Base-by-base conservation (phyloP, 2,888 invertebrate genomes). In the Orthosia gothica region DNA sequence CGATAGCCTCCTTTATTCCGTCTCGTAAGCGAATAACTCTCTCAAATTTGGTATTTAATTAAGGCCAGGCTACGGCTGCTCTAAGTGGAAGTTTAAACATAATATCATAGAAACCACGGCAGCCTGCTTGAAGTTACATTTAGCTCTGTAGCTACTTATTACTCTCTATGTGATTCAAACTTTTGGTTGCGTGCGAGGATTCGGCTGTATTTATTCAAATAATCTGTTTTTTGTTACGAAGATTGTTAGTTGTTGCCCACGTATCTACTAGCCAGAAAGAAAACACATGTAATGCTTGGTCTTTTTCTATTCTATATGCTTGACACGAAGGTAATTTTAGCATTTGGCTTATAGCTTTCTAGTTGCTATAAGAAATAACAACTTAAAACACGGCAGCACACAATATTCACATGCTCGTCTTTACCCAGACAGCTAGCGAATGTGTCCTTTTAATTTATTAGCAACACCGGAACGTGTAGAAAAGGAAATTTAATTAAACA, bases 11-110 rank as follows among this genome's bases (percentile, higher is more conserved):
- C 62, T 76, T 70, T 59, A 75, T 59, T 67, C 18, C 50, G 59
- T 61, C 54, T 45, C 61, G 58, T 71, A 61, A 57, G 68, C 18
- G 49, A 74, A 65, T 74, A 71, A 62, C 59, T 61, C 63, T 54
- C 66, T 70, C n/a, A 32, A 74, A 68, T 83, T 61, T 15, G 64
- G 57, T 83, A 83, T 79, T 82, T 72, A 75, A 79, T 74, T 79
- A 83, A 75, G 55, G 50, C 63, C 26, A 45, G n/a, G 61, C 58
- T 63, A 70, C 62, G 49, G 57, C 47, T 59, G 57, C 58, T 69
- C n/a, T 23, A 16, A 54, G 40, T 62, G 20, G 55, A 65, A 70
- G 55, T 76, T 70, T 58, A 52, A 26, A 69, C 65, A 57, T 67
- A 68, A 65, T 62, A 76, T 52, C 15, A 71, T 52, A 67, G 55